Evolutionary conservation across 2,113 vertebrate genomes (phyloP), one percentile per base, ranked within the genome.

Genomic region (Mesitornis unicolor): DNA sequence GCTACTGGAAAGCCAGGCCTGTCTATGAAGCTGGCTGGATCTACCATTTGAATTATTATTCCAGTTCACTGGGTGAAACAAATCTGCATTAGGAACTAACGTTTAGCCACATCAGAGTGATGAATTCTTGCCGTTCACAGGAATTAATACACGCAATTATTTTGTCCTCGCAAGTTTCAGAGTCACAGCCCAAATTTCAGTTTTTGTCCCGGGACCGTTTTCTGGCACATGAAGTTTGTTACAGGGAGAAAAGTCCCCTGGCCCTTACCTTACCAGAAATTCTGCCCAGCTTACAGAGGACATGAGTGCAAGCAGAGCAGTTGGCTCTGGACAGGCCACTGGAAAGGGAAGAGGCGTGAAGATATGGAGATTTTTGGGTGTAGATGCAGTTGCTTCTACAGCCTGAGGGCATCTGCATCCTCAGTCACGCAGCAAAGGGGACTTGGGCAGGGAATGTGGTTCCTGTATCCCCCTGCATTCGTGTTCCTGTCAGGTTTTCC

Each of bases 401-500:
- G 93, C 70, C 83, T 36, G 61, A 90, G 60, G 86, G 70, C 73
- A 92, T 51, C 65, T 67, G 26, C 73, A 29, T 65, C 86, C 60
- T 95, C 33, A 68, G 73, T 84, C 60, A 56, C 20, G 64, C 56
- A 84, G 88, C 68, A 74, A 65, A 87, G 53, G 69, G 31, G 80
- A 38, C 43, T 90, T 67, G 63, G 25, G 68, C 56, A 75, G 60
- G 68, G 65, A 84, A 40, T 56, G 65, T 42, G 71, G 42, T 57
- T 93, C 40, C 85, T 75, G 10, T 10, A 3, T 67, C 91, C 90
- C 60, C 60, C 75, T 35, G 12, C 38, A 26, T 5, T 57, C 18
- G 28, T 31, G 31, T 47, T 96, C 71, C 88, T 35, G 47, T 83
- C 88, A 60, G 71, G 76, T 94, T 95, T 82, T 85, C 84, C 90